A percentile compares a stretch with the other conserved stretches of the same genome.
phyloP scores from a whole-genome alignment of 2,113 vertebrate species.

The Potamarius usumacintae region DNA sequence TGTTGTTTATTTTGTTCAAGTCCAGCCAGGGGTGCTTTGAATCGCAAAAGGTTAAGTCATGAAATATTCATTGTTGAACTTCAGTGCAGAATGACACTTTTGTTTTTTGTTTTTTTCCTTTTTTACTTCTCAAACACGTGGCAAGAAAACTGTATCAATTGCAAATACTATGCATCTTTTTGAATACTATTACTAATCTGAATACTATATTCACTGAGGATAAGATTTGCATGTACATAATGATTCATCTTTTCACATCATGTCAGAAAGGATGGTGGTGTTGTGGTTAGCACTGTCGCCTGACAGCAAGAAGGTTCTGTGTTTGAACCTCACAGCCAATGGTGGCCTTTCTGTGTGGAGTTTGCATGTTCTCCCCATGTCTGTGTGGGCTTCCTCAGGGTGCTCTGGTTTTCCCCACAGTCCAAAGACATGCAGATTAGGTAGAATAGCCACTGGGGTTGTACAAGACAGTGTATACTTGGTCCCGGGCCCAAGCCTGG shows the following conservation, averaged over 20 bases:
- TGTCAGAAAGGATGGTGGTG: neutral
- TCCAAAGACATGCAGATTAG: no score
- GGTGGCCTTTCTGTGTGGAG: no score
- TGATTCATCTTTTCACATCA: slow-evolving; percentile 1
- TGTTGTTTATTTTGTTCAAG: slow-evolving; percentile 29
- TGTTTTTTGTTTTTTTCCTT: slow-evolving; percentile 24
- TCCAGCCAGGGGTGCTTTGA: slow-evolving; percentile 39
- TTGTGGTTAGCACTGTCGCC: no score
- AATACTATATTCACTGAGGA: neutral
- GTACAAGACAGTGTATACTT: no score
- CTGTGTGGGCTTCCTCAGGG: no score
- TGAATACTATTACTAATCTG: neutral
- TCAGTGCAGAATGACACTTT: slow-evolving; percentile 25
- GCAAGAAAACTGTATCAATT: slow-evolving; percentile 14
- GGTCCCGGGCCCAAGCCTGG: no score
- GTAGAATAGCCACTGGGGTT: no score
- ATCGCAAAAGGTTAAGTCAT: slow-evolving; percentile 47
- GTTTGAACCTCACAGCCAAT: no score
- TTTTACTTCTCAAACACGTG: neutral
- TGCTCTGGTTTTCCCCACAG: no score
- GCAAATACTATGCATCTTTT: neutral
- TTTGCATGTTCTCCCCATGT: no score
- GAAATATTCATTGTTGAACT: slow-evolving; percentile 45
- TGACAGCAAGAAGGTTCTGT: no score
- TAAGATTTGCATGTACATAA: neutral